A percentile compares a stretch with the other conserved stretches of the same genome.
Conservation (phyloP, 1,140 invertebrate species). For the Meloidogyne hapla region DNA sequence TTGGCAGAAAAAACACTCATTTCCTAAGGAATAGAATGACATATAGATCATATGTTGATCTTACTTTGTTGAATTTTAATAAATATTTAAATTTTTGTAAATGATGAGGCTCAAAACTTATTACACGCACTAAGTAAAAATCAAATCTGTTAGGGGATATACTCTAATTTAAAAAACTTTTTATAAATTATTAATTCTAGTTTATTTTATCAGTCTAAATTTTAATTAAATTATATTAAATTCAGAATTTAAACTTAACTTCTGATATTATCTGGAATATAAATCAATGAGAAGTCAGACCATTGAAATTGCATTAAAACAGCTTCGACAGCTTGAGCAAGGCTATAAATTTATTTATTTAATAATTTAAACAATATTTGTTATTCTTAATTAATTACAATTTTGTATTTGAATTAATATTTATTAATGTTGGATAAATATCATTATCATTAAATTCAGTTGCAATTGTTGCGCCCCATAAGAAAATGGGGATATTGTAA, state of each 20-base stretch:
- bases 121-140: no score
- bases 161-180: not conserved
- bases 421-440: slow-evolving; percentile 39
- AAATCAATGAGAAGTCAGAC: slow-evolving; percentile 38
- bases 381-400: slow-evolving; percentile 6
- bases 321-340: slow-evolving; percentile 22
- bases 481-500: slow-evolving; percentile 44
- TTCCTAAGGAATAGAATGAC: no score
- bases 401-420: slow-evolving; percentile 26
- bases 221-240: not conserved
- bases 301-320: slow-evolving; percentile 33
- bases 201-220: no score
- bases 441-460: slow-evolving; percentile 21
- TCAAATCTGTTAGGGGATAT: no score
- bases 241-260: not conserved
- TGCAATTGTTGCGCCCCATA: slow-evolving; percentile 47
- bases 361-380: not conserved
- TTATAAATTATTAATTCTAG: no score
- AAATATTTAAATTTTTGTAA: no score
- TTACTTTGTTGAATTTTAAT: no score
- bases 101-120: no score
- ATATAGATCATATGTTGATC: no score
- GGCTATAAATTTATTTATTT: slow-evolving; percentile 26
- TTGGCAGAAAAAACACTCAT: no score
- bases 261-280: slow-evolving; percentile 24